Percentiles rank a stretch among this genome's conserved stretches.
Evolutionary conservation across 2,113 vertebrate species (phyloP).

Genomic region (Oncorhynchus masou): DNA sequence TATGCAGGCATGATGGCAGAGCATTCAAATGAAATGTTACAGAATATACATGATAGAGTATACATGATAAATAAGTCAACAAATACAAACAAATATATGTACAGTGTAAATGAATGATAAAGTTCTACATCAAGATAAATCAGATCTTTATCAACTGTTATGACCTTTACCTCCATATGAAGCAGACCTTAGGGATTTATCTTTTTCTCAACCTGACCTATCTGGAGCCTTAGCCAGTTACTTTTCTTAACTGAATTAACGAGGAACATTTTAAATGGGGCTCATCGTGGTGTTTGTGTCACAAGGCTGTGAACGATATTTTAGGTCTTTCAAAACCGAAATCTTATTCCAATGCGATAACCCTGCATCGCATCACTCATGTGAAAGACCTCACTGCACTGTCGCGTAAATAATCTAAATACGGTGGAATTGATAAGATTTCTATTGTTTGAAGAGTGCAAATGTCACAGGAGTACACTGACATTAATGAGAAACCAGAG

Average conservation of each 20-base stretch:
- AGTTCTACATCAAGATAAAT: not conserved
- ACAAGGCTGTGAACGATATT: not conserved
- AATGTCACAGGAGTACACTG: no score
- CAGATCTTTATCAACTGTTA: not conserved
- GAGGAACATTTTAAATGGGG: not conserved
- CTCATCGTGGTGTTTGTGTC: not conserved
- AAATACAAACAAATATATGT: no score
- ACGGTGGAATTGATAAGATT: no score
- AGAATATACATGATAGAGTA: no score
- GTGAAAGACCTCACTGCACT: not conserved
- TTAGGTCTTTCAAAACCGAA: not conserved
- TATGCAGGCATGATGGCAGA: not conserved
- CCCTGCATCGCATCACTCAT: no score
- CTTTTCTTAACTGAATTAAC: not conserved
- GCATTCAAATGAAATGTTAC: not conserved
- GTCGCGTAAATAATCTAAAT: not conserved
- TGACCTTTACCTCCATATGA: not conserved
- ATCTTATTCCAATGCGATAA: no score
- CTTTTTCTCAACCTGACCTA: not conserved
- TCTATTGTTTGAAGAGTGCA: no score
- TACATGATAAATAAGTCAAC: no score
- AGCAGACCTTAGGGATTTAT: not conserved
- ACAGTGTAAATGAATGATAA: no score
- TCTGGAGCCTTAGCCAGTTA: not conserved
- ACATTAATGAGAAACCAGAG: no score